Evolutionary conservation across 2,113 vertebrate genomes (phyloP), one percentile per base, ranked within the genome.

Genomic region (Eleginops maclovinus): DNA sequence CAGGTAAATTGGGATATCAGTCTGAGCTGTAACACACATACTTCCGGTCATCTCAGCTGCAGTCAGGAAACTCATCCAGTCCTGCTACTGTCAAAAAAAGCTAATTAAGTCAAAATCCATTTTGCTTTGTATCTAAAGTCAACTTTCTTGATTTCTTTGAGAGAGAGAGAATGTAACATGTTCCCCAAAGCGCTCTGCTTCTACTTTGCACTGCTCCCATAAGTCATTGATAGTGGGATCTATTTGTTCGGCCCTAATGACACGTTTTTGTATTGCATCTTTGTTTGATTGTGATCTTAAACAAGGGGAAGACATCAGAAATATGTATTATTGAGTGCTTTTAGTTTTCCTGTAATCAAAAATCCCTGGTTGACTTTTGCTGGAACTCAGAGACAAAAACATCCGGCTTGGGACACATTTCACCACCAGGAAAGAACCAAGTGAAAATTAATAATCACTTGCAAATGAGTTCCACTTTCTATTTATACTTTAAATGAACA

Each of bases 381-480:
- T 61, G 24, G 16, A 70, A 74, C 56, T 55, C 53, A 73, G 60
- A 77, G 65, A 68, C 31, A 51, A 49, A 86, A 51, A 82, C 11
- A 2, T 72, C 14, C 43, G 31, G 46, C 54, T 55, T 69, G 41
- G 64, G 31, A 80, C 64, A 21, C 31, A 81, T 77, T 86, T 74
- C 24, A 50, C 55, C 72, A 87, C 73, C 50, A 85, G 79, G 81
- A 85, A 83, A 74, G 65, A 83, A 44, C 56, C 28, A 56, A 62
- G 22, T 68, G 49, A 67, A 79, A 84, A 85, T 82, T 28, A 84
- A 85, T 83, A 87, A 68, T 85, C 59, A 44, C 76, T 84, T 3
- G 40, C 79, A 90, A 87, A 89, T 88, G 75, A 80, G 87, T 81
- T 78, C 77, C 40, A 83, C 24, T 90, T 90, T 87, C 84, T 89